These are phyloP conservation scores for Hirtodrosophila histrioides DNA, from an alignment of 2,888 invertebrate species.

Conservation along the genomic window DNA sequence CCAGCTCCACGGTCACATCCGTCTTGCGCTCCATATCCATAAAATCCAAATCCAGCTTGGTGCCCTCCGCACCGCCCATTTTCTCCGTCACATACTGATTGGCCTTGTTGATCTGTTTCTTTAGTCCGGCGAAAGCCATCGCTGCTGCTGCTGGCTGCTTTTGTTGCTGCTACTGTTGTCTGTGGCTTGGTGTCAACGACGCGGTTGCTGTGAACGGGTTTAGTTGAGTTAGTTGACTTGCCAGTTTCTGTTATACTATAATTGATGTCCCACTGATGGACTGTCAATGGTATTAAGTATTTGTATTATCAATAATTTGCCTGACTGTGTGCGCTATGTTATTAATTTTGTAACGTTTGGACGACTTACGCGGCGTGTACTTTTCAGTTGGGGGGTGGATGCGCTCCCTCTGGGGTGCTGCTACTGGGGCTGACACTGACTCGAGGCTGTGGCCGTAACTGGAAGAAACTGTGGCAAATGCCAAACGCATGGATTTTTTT, in stretches of 20 bases:
- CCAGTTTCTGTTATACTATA: slow-evolving; percentile 37
- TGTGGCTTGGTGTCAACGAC: slow-evolving; percentile 50
- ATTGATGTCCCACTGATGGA: slow-evolving; percentile 30
- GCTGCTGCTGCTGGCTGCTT: slow-evolving; percentile 49
- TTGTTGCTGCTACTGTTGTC: slow-evolving; percentile 29
- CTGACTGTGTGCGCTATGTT: slow-evolving; percentile 1
- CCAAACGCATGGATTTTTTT: slow-evolving; percentile 46
- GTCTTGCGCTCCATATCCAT: slow-evolving; percentile 99
- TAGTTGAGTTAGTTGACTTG: slow-evolving; percentile 73
- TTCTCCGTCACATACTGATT: slow-evolving; percentile 99
- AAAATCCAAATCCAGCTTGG: slow-evolving; percentile 99
- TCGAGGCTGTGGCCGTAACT: slow-evolving; percentile 29
- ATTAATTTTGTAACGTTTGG: slow-evolving; percentile 72
- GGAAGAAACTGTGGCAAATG: slow-evolving; percentile 60
- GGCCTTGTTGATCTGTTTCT: slow-evolving; percentile 99
- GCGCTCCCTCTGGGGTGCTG: slow-evolving; percentile 26
- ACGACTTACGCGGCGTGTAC: slow-evolving; percentile 75
- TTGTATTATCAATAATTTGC: slow-evolving; percentile 22
- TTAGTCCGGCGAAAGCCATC: slow-evolving; percentile 99
- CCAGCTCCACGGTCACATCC: slow-evolving; percentile 98
- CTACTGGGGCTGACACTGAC: slow-evolving; percentile 36
- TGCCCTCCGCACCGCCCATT: slow-evolving; percentile 99
- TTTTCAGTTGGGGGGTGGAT: slow-evolving; percentile 56
- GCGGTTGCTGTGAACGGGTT: slow-evolving; percentile 76
- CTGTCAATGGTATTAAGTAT: slow-evolving; percentile 12